Percentiles rank a stretch among this genome's conserved stretches.
These are phyloP conservation scores for Drosophila sturtevanti DNA, from an alignment of 1,140 invertebrate species.

Conservation along the genomic window DNA sequence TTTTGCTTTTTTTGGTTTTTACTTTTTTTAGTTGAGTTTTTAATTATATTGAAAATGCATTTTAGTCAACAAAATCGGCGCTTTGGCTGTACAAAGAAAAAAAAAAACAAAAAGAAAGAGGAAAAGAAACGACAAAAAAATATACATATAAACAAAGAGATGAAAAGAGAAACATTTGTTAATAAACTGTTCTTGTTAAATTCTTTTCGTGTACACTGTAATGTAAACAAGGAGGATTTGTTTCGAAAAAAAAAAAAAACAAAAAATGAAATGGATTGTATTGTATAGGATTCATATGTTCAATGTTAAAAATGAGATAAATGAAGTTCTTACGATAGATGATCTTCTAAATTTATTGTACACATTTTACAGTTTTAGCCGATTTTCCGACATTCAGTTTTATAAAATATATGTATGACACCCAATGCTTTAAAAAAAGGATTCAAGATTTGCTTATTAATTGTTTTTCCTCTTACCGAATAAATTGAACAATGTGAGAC, in stretches of 20 bases:
- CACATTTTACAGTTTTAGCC: slow-evolving; percentile 1
- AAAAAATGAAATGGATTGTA: too few relatives aligned
- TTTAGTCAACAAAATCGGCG: slow-evolving; percentile 48
- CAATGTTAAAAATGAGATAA: background rate
- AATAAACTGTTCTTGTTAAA: slow-evolving; percentile 26
- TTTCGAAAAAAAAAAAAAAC: too few relatives aligned
- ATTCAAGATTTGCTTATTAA: background rate
- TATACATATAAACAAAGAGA: slow-evolving; percentile 13
- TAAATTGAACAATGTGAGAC: background rate
- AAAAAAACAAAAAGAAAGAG: slow-evolving; percentile 9
- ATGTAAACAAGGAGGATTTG: too few relatives aligned
- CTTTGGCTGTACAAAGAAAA: slow-evolving; percentile 39
- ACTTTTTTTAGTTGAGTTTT: slow-evolving; percentile 23
- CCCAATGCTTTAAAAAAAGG: background rate
- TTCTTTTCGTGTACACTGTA: background rate
- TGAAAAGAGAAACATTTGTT: slow-evolving; percentile 29
- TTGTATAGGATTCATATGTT: background rate
- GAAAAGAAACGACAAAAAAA: too few relatives aligned
- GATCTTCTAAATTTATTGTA: slow-evolving; percentile 4
- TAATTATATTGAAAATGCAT: slow-evolving; percentile 57
- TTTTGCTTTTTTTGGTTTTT: slow-evolving; percentile 32
- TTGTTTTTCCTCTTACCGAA: background rate
- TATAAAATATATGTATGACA: background rate
- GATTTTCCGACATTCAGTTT: background rate
- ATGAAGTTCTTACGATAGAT: slow-evolving; percentile 2